phyloP scores from a whole-genome alignment of 2,797 vertebrate genomes.

The Neoniphon sammara region DNA sequence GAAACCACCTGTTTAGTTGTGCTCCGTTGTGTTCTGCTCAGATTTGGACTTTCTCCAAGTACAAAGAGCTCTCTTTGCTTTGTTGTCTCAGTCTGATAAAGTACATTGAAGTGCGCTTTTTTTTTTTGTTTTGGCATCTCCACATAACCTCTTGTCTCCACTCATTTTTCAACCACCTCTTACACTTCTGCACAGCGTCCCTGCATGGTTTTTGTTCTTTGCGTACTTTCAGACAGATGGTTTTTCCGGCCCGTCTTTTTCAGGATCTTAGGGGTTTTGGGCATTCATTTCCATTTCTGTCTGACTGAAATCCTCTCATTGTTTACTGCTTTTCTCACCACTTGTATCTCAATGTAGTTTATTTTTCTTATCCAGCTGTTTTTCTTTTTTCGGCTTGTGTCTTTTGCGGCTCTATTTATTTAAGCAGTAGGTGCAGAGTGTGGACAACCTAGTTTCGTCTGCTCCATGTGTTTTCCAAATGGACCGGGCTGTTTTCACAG shows the following conservation, averaged over 20 bases:
- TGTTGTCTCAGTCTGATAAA: constrained; percentile 41
- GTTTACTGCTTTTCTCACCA: not conserved
- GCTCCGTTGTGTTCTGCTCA: constrained; percentile 8
- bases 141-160: not conserved
- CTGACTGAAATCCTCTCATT: not conserved
- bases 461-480: constrained; percentile 21
- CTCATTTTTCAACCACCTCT: constrained; percentile 4
- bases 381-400: not conserved
- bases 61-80: constrained; percentile 38
- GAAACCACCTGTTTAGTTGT: constrained; percentile 40
- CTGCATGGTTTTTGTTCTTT: not conserved
- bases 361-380: not conserved
- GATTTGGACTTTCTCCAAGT: constrained; percentile 28
- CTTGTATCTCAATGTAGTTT: constrained; percentile 2
- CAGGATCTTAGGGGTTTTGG: not conserved
- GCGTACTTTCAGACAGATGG: not conserved
- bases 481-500: constrained; percentile 28
- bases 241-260: not conserved
- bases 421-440: constrained; percentile 9
- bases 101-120: constrained; percentile 25
- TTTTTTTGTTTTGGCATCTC: constrained; percentile 34
- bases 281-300: not conserved
- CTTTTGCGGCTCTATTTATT: constrained; percentile 35
- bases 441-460: constrained; percentile 6
- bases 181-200: not conserved